These are phyloP conservation scores for Ips typographus DNA, from an alignment of 1,140 invertebrate species.

Conservation along the genomic window DNA sequence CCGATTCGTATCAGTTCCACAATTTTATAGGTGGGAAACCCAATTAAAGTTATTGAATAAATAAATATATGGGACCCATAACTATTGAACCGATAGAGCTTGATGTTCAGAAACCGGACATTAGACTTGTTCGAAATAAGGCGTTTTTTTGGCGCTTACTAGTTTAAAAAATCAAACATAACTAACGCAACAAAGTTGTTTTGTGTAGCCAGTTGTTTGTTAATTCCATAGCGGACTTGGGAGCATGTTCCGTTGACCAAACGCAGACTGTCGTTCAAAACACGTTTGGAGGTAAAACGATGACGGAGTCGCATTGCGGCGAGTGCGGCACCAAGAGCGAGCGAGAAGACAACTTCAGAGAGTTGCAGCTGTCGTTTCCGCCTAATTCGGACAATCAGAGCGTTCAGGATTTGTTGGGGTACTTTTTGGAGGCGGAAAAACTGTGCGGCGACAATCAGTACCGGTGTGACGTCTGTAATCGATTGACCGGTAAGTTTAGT, in stretches of 20 bases:
- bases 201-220: not conserved
- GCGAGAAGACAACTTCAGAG: slow-evolving; percentile 75
- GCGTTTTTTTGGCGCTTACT: no score
- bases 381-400: slow-evolving; percentile 57
- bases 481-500: slow-evolving; percentile 55
- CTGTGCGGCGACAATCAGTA: slow-evolving; percentile 79
- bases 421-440: slow-evolving; percentile 74
- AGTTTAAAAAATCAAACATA: no score
- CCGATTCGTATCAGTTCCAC: no score
- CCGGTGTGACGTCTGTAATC: slow-evolving; percentile 73
- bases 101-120: no score
- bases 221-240: not conserved
- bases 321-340: slow-evolving; percentile 69
- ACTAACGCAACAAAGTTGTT: not conserved
- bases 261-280: slow-evolving; percentile 59
- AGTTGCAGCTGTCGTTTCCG: slow-evolving; percentile 80
- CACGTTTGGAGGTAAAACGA: slow-evolving; percentile 72
- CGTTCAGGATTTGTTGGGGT: slow-evolving; percentile 71
- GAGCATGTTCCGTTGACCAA: not conserved
- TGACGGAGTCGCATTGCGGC: slow-evolving; percentile 71
- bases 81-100: no score
- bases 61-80: no score
- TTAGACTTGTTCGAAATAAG: no score
- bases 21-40: no score
- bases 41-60: no score